Conservation (phyloP, 2,888 invertebrate species). For the Cylindroiulus punctatus region DNA sequence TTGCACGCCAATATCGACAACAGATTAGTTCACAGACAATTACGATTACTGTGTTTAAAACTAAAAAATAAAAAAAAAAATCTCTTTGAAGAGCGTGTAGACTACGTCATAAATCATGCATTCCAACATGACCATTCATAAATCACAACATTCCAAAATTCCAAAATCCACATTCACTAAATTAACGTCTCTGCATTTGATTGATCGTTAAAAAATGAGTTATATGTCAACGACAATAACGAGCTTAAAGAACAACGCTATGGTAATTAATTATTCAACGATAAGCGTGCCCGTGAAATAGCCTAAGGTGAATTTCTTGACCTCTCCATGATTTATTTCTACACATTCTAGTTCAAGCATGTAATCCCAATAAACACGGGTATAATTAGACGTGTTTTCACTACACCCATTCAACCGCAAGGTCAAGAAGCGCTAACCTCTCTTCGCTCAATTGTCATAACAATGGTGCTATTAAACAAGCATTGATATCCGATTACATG, state of each 20-base stretch:
- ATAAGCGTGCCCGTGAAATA: not conserved
- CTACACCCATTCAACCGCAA: not conserved
- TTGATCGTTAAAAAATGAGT: not conserved
- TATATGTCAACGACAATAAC: not conserved
- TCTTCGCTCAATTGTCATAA: slow-evolving; percentile 8
- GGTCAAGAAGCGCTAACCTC: not conserved
- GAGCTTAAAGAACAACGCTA: not conserved
- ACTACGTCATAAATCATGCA: no score
- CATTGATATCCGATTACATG: no score
- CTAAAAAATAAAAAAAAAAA: no score
- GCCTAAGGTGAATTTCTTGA: not conserved
- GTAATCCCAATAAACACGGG: not conserved
- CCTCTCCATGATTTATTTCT: not conserved
- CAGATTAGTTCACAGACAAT: no score
- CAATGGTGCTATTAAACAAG: not conserved
- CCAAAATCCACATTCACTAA: no score
- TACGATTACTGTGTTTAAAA: no score
- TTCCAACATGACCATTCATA: no score
- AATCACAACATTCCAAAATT: no score
- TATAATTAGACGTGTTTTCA: not conserved
- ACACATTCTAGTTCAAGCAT: not conserved
- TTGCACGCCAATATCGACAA: no score
- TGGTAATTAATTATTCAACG: not conserved
- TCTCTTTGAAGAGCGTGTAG: no score
- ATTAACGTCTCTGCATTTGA: not conserved